A percentile compares a stretch with the other conserved stretches of the same genome.
Conservation (phyloP, 2,797 vertebrate genomes). For the Otolemur crassicaudatus region DNA sequence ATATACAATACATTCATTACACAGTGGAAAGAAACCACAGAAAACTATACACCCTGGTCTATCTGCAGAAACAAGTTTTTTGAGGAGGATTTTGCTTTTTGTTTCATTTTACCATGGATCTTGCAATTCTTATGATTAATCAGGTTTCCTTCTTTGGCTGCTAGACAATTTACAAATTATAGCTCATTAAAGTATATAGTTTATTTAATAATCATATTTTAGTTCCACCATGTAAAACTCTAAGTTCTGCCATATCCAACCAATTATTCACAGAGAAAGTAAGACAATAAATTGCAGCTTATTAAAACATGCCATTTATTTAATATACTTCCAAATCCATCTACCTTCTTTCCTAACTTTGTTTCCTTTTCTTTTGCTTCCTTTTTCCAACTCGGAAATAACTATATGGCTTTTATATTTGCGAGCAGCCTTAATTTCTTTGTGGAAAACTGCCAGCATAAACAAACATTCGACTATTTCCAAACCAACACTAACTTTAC, state of each 20-base stretch:
- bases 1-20: background rate
- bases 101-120: background rate
- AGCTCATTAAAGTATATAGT: too few relatives aligned
- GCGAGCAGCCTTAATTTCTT: background rate
- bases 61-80: background rate
- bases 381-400: background rate
- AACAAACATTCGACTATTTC: constrained; percentile 38
- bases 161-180: background rate
- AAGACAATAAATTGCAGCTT: background rate
- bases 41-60: background rate
- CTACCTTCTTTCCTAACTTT: background rate
- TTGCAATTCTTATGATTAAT: background rate
- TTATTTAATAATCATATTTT: too few relatives aligned
- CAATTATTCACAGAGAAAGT: too few relatives aligned
- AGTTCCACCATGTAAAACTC: too few relatives aligned
- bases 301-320: background rate
- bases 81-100: background rate
- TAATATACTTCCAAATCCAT: constrained; percentile 1
- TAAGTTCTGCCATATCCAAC: too few relatives aligned
- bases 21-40: constrained; percentile 1
- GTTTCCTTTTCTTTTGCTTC: background rate
- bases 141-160: background rate
- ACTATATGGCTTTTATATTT: constrained; percentile 13
- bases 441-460: constrained; percentile 40
- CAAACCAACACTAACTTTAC: constrained; percentile 9